phyloP scores from a whole-genome alignment of 2,888 invertebrate genomes.

The Dryobota labecula region DNA sequence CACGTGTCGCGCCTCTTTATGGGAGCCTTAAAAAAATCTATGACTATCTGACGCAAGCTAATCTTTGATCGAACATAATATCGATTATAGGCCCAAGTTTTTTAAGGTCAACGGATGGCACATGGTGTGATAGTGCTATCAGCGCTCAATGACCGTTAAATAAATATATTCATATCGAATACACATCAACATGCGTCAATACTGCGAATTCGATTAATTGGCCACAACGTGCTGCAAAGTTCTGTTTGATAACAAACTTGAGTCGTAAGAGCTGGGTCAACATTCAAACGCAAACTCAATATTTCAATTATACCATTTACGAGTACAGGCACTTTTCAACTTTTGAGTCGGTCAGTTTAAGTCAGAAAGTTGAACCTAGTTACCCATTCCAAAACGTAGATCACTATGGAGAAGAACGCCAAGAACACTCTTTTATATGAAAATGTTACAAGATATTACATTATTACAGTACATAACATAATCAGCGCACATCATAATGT shows the following conservation, averaged over 20 bases:
- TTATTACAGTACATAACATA: too few species aligned
- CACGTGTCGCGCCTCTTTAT: too few species aligned
- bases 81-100: slow-evolving; percentile 38
- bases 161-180: slow-evolving; percentile 19
- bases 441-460: slow-evolving; percentile 1
- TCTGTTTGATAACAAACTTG: slow-evolving; percentile 29
- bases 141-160: slow-evolving; percentile 28
- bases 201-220: slow-evolving; percentile 14
- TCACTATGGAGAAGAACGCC: too few species aligned
- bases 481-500: too few species aligned
- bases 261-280: not conserved
- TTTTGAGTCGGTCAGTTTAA: too few species aligned
- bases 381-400: too few species aligned
- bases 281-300: not conserved
- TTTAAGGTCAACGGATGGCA: slow-evolving; percentile 36
- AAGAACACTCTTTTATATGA: too few species aligned
- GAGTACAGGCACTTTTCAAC: too few species aligned
- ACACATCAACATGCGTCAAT: slow-evolving; percentile 31
- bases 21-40: not conserved
- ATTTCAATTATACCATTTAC: too few species aligned
- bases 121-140: slow-evolving; percentile 46
- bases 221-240: slow-evolving; percentile 11
- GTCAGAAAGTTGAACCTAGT: too few species aligned
- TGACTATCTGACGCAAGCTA: slow-evolving; percentile 4
- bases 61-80: slow-evolving; percentile 34